Percentiles rank a stretch among this genome's conserved stretches.
These are phyloP conservation scores for Camponotus floridanus DNA, from an alignment of 1,140 invertebrate species.

Conservation along the genomic window DNA sequence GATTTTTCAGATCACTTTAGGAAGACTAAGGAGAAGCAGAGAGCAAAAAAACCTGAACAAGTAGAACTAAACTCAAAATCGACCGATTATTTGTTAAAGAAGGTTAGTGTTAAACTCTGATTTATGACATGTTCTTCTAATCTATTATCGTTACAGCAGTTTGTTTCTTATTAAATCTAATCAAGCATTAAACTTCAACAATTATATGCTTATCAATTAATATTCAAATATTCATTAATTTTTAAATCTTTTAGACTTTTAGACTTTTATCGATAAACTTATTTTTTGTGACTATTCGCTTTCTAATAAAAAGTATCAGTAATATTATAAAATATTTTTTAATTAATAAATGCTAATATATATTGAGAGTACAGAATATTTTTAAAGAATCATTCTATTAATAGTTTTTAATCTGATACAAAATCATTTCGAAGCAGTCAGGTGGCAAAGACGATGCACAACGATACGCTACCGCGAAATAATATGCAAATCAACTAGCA, in stretches of 20 bases:
- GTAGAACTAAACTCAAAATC: background rate
- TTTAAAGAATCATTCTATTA: background rate
- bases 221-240: background rate
- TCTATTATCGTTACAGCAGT: no score
- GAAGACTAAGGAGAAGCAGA: background rate
- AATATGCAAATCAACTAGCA: conserved; percentile 81
- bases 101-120: background rate
- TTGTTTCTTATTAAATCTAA: background rate
- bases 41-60: conserved; percentile 7
- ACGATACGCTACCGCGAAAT: conserved; percentile 68
- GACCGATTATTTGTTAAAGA: conserved; percentile 12
- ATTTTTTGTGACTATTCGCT: background rate
- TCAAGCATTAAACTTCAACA: background rate
- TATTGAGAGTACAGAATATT: background rate
- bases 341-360: background rate
- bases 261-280: background rate
- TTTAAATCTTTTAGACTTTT: background rate
- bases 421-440: conserved; percentile 37
- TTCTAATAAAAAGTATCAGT: background rate
- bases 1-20: conserved; percentile 56
- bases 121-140: background rate
- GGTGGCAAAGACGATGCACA: conserved; percentile 62
- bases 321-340: background rate
- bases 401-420: conserved; percentile 47
- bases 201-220: no score